These are phyloP conservation scores for Dynastes grantii DNA, from an alignment of 2,888 invertebrate genomes.

Conservation along the genomic window DNA sequence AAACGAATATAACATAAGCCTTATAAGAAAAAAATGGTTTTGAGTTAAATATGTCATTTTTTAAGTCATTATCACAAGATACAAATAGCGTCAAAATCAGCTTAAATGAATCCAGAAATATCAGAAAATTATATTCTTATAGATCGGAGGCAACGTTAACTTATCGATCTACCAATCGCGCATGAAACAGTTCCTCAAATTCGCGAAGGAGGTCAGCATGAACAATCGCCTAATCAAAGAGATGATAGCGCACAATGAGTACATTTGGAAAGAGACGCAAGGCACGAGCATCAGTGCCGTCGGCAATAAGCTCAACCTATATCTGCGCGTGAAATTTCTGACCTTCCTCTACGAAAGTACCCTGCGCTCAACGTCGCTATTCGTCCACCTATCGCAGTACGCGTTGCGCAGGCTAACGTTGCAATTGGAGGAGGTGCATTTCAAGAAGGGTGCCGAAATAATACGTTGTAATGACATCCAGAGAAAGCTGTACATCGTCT, in stretches of 20 bases:
- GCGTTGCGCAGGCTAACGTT: constrained; percentile 29
- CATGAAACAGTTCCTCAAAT: constrained; percentile 56
- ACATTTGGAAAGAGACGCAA: constrained; percentile 56
- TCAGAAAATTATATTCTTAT: constrained; percentile 22
- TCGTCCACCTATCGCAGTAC: constrained; percentile 44
- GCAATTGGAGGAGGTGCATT: constrained; percentile 51
- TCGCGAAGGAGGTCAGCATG: constrained; percentile 55
- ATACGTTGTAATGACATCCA: constrained; percentile 60
- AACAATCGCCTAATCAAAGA: constrained; percentile 54
- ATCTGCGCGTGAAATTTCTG: constrained; percentile 37
- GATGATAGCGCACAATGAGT: constrained; percentile 57
- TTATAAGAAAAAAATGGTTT: no score
- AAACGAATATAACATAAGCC: no score
- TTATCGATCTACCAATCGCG: constrained; percentile 56
- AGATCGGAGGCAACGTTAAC: constrained; percentile 57
- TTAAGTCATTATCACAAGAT: no score
- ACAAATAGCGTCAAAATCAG: no score
- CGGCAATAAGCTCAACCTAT: constrained; percentile 40
- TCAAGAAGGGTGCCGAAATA: constrained; percentile 57
- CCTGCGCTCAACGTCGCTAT: constrained; percentile 35
- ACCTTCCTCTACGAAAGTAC: constrained; percentile 47
- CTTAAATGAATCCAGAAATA: constrained; percentile 17
- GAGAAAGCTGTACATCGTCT: constrained; percentile 56
- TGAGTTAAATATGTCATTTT: no score
- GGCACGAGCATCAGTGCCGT: constrained; percentile 50